phyloP scores from a whole-genome alignment of 2,888 invertebrate genomes.

The Hyalella azteca region DNA sequence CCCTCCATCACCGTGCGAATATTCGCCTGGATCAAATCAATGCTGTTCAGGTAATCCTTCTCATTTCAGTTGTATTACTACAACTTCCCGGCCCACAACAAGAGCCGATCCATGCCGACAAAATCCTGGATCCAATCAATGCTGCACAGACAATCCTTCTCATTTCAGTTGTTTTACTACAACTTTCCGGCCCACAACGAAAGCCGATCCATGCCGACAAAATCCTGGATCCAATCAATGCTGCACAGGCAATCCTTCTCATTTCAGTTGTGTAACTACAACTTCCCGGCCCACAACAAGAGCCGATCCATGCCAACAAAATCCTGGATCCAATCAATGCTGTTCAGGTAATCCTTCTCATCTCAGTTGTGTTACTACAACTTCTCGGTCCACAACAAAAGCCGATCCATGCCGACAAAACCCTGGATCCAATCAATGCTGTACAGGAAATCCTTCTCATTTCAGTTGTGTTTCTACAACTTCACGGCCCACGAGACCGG shows the following conservation, averaged over 20 bases:
- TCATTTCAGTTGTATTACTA: neutral
- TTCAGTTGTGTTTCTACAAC: slow-evolving; percentile 38
- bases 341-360: slow-evolving; percentile 24
- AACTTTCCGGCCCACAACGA: slow-evolving; percentile 39
- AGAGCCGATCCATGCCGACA: slow-evolving; percentile 41
- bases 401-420: slow-evolving; percentile 41
- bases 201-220: slow-evolving; percentile 40
- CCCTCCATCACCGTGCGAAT: too few relatives aligned
- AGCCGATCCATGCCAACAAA: slow-evolving; percentile 38
- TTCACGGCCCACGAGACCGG: slow-evolving; percentile 26
- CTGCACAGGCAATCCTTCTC: slow-evolving; percentile 37
- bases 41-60: slow-evolving; percentile 3
- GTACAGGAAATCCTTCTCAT: slow-evolving; percentile 14
- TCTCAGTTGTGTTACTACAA: slow-evolving; percentile 36
- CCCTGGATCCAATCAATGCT: slow-evolving; percentile 49
- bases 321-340: slow-evolving; percentile 41
- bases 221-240: slow-evolving; percentile 43
- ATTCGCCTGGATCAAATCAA: neutral
- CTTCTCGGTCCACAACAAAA: neutral
- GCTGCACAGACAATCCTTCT: slow-evolving; percentile 40
- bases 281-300: neutral
- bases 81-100: neutral
- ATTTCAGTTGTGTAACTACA: slow-evolving; percentile 21
- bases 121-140: slow-evolving; percentile 43
- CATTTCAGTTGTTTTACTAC: slow-evolving; percentile 40